A percentile compares a stretch with the other conserved stretches of the same genome.
Conservation (phyloP, 2,797 vertebrate species). For the Oophaga sylvatica region DNA sequence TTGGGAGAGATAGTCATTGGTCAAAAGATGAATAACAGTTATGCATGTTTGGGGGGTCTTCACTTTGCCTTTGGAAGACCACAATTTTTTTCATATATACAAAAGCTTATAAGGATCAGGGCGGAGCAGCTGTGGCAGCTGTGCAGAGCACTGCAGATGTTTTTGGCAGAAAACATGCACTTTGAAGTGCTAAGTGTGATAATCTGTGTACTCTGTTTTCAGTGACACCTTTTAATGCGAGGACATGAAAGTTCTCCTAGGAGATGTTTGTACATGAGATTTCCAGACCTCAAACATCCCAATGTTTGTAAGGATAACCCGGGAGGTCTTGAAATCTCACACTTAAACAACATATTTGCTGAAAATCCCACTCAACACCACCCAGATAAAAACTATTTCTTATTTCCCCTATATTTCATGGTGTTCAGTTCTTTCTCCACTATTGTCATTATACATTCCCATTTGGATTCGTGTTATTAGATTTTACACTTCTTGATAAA, state of each 20-base stretch:
- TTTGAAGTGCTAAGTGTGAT: conserved; percentile 62
- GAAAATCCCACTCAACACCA: conserved; percentile 18
- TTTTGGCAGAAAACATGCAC: conserved; percentile 35
- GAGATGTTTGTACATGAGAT: conserved; percentile 57
- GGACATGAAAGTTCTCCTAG: conserved; percentile 56
- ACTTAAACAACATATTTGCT: conserved; percentile 54
- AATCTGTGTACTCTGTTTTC: conserved; percentile 58
- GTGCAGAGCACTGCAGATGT: conserved; percentile 46
- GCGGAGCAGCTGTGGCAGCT: conserved; percentile 42
- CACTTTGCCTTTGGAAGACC: background rate
- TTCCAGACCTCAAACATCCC: conserved; percentile 57
- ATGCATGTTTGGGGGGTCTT: too few relatives aligned
- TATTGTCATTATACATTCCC: background rate
- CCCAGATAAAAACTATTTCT: conserved; percentile 38
- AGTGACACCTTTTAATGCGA: conserved; percentile 58
- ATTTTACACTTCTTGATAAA: background rate
- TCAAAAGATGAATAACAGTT: too few relatives aligned
- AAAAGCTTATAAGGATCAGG: background rate
- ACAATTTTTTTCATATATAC: background rate
- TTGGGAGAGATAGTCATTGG: too few relatives aligned
- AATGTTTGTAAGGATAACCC: conserved; percentile 50
- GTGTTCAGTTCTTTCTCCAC: background rate
- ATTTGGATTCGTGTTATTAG: background rate
- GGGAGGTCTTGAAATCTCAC: conserved; percentile 62
- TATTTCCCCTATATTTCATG: background rate